phyloP scores from a whole-genome alignment of 2,888 invertebrate species.

The Acrocyrtus sp. region DNA sequence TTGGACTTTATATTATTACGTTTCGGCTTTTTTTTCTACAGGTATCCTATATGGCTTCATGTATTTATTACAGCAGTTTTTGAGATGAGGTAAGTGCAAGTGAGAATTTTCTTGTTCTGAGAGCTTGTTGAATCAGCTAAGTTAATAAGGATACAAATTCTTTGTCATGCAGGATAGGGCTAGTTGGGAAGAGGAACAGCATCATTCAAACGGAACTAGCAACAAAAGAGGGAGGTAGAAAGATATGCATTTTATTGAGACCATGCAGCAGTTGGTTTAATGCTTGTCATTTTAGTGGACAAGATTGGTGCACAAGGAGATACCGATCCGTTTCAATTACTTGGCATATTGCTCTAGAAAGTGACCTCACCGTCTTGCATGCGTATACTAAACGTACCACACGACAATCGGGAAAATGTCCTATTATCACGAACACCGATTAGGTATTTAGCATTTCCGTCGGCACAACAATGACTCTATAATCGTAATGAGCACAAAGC shows the following conservation, averaged over 20 bases:
- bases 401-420: not conserved
- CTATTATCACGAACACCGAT: not conserved
- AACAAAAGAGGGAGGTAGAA: not conserved
- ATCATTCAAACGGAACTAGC: conserved; percentile 33
- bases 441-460: not conserved
- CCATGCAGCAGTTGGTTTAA: not conserved
- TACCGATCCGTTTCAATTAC: too few species aligned
- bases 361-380: not conserved
- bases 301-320: too few species aligned
- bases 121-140: too few species aligned
- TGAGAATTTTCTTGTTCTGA: too few species aligned
- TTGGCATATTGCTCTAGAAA: not conserved
- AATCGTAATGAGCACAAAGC: not conserved
- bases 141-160: too few species aligned
- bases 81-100: not conserved
- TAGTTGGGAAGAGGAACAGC: conserved; percentile 17
- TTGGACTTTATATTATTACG: not conserved
- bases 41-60: not conserved
- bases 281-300: not conserved
- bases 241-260: not conserved
- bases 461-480: not conserved
- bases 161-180: conserved; percentile 11
- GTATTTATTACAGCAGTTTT: not conserved
- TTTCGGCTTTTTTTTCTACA: not conserved
- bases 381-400: not conserved